Conservation (phyloP, 2,113 vertebrate species). For the Coturnix japonica region DNA sequence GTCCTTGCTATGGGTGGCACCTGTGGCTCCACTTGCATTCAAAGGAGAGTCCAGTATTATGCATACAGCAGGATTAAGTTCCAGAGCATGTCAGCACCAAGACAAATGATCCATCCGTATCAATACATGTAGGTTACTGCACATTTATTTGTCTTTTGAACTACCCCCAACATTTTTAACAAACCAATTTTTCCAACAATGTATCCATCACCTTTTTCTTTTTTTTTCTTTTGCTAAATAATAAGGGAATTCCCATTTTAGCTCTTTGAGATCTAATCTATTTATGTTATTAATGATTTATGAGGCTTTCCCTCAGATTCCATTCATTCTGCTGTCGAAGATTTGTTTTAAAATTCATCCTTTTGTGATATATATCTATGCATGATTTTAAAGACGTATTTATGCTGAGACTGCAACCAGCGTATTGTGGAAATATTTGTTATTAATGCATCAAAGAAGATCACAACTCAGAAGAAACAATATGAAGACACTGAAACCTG, state of each 20-base stretch:
- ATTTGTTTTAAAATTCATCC: not conserved
- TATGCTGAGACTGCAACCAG: not conserved
- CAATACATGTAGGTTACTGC: not conserved
- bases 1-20: not conserved
- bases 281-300: not conserved
- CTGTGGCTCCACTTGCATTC: not conserved
- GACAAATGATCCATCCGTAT: not conserved
- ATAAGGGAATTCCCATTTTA: not conserved
- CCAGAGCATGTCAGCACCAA: not conserved
- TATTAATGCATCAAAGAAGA: constrained; percentile 29
- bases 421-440: not conserved
- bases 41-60: not conserved
- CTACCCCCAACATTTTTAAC: constrained; percentile 9
- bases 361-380: not conserved
- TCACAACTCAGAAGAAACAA: not conserved
- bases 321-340: not conserved
- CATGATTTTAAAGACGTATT: not conserved
- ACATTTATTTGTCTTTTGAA: not conserved
- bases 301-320: constrained; percentile 16
- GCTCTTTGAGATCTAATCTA: not conserved
- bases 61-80: not conserved
- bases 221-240: too few relatives aligned
- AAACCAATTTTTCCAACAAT: constrained; percentile 18
- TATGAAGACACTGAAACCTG: not conserved
- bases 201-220: not conserved